Evolutionary conservation across 1,140 invertebrate species (phyloP), one percentile per base, ranked within the genome.

Genomic region (Tribolium madens): DNA sequence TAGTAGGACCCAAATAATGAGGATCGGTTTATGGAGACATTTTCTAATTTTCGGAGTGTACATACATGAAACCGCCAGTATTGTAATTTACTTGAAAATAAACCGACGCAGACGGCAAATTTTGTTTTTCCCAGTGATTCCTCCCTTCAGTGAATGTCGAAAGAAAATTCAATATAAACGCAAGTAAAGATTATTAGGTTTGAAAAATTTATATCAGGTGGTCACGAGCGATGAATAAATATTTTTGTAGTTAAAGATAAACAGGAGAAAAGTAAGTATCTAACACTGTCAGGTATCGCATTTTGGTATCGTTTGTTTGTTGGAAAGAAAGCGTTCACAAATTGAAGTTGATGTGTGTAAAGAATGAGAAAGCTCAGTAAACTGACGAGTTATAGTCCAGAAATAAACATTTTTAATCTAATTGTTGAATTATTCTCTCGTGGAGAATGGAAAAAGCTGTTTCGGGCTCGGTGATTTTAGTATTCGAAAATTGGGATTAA

Each of bases 391-490:
- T 17, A 50, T 14, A 50, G 48, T 17, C 48, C 14, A n/a, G 18
- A 57, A 57, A 57, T 57, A 26, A 57, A 17, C 52, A 57, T 57
- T 57, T 57, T 26, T 18, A 64, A 64, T 64, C 57, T 64, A 64
- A 64, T 64, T 64, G n/a, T 14, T 3, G 26, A 42, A 64, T 64
- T 50, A n/a, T 50, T 42, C 3, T 64, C 21, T 64, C 26, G 21
- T 33, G 21, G 57, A 7, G 17, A 57, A 4, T 57, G 57, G 26
- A 64, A 64, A 21, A 15, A 53, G 13, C 52, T 5, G 52, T 57
- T 57, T 26, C 10, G 52, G 17, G 5, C 10, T 57, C 2, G 31
- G 21, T 64, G 57, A 64, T 26, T 64, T 33, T 12, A 33, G 18
- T 33, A n/a, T n/a, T n/a, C n/a, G n/a, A 33, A 64, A 64, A 31